Conservation (phyloP, 1,140 invertebrate species). For the Zaprionus inermis region DNA sequence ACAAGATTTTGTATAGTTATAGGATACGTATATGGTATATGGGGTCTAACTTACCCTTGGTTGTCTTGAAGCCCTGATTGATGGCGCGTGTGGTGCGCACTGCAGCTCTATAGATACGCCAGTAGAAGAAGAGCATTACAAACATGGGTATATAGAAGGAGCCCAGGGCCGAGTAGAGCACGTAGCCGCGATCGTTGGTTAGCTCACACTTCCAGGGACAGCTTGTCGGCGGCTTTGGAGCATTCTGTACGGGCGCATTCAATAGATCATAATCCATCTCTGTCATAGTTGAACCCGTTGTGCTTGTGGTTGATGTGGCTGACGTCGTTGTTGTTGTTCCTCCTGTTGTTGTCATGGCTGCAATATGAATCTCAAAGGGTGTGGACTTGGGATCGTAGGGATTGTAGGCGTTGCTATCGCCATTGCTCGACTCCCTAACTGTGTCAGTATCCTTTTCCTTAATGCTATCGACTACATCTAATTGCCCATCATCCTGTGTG, state of each 20-base stretch:
- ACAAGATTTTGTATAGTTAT: not conserved
- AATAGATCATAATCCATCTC: conserved; percentile 61
- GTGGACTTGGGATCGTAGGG: conserved; percentile 74
- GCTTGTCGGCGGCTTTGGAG: conserved; percentile 83
- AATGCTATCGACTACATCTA: conserved; percentile 70
- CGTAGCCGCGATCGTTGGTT: conserved; percentile 94
- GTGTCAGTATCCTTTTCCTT: conserved; percentile 46
- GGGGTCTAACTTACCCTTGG: conserved; percentile 87
- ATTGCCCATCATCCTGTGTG: conserved; percentile 72
- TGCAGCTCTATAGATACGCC: conserved; percentile 94
- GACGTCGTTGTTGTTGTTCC: conserved; percentile 29
- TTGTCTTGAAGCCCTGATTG: conserved; percentile 96
- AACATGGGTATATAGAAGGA: conserved; percentile 96
- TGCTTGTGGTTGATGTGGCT: conserved; percentile 28
- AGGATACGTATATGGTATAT: not conserved
- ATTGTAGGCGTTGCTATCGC: conserved; percentile 67
- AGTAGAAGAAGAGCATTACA: conserved; percentile 97
- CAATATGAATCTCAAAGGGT: conserved; percentile 64
- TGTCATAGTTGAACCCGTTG: conserved; percentile 10
- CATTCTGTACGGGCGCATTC: conserved; percentile 42
- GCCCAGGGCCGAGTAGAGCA: conserved; percentile 95
- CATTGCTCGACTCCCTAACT: conserved; percentile 9
- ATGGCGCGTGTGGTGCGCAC: conserved; percentile 87
- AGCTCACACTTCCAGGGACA: conserved; percentile 95
- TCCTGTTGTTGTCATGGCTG: conserved; percentile 44